Evolutionary conservation across 2,113 vertebrate genomes (phyloP).

Genomic region (Diadophis punctatus): DNA sequence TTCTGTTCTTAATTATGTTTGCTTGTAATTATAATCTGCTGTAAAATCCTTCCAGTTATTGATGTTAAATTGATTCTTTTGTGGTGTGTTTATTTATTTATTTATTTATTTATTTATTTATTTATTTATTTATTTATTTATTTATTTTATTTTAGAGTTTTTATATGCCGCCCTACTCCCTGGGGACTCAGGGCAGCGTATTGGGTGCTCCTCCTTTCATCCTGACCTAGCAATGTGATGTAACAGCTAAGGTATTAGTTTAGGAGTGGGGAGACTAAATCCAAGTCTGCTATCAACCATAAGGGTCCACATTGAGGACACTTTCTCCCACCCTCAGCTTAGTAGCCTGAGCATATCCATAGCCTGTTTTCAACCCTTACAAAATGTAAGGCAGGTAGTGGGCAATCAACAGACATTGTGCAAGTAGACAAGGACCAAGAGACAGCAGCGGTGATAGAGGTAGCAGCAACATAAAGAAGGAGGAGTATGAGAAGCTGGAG

Average conservation of each 20-base stretch:
- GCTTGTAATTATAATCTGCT: background rate
- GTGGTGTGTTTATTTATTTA: no score
- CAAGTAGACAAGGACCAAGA: background rate
- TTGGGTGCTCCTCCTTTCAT: background rate
- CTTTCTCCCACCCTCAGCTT: background rate
- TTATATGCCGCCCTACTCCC: no score
- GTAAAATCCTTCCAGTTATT: background rate
- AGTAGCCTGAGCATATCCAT: background rate
- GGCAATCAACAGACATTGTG: background rate
- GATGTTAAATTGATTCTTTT: background rate
- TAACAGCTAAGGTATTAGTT: background rate
- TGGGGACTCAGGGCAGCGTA: no score
- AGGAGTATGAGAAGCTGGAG: background rate
- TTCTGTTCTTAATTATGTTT: background rate
- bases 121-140: no score
- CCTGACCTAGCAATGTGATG: background rate
- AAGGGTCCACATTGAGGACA: background rate
- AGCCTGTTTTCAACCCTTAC: background rate
- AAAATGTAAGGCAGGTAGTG: background rate
- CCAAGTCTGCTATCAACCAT: background rate
- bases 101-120: no score
- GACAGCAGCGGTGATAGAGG: background rate
- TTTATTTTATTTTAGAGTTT: no score
- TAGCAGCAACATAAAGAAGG: background rate
- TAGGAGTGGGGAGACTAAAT: background rate